Base-by-base conservation (phyloP, 2,797 vertebrate species). In the Poeciliopsis infans region DNA sequence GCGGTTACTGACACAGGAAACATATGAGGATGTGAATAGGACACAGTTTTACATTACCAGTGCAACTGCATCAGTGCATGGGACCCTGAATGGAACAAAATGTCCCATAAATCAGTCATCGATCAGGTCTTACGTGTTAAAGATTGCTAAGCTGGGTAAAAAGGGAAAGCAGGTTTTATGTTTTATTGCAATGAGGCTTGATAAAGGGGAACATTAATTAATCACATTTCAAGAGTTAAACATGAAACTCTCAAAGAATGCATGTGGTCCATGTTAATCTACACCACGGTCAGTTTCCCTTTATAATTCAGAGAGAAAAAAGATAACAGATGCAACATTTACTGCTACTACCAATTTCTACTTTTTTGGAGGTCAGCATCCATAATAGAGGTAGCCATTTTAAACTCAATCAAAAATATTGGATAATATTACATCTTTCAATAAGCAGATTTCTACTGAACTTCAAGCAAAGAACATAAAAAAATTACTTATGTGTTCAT, bases 1-100 rank as follows among this genome's bases (percentile, higher is more conserved):
- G 47, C 25, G 15, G 13, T 78, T 70, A 79, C 76, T 53, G 47
- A 36, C 79, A 71, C 15, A 72, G 57, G 5, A 51, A 43, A 68
- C 11, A 5, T 77, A 73, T 53, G 31, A 53, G 72, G 25, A 80
- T 49, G 57, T 7, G 15, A 53, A 12, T 36, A 31, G 47, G 25
- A 16, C 23, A 72, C 71, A 55, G 31, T 4, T 68, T 76, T 73
- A 72, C n/a, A 80, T 77, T 10, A 73, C 23, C 0, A 39, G 78
- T 74, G 75, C 49, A 47, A 53, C 10, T 46, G 13, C 68, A 20
- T 43, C 25, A 20, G 36, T 18, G 39, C 8, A n/a, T 74, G 12
- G 36, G n/a, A 3, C 13, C 16, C 16, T 23, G n/a, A n/a, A 31
- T 31, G 11, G 33, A 73, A 53, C 5, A 53, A 53, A 72, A 53